These are phyloP conservation scores for Incurvaria masculella DNA, from an alignment of 2,888 invertebrate species.

Conservation along the genomic window DNA sequence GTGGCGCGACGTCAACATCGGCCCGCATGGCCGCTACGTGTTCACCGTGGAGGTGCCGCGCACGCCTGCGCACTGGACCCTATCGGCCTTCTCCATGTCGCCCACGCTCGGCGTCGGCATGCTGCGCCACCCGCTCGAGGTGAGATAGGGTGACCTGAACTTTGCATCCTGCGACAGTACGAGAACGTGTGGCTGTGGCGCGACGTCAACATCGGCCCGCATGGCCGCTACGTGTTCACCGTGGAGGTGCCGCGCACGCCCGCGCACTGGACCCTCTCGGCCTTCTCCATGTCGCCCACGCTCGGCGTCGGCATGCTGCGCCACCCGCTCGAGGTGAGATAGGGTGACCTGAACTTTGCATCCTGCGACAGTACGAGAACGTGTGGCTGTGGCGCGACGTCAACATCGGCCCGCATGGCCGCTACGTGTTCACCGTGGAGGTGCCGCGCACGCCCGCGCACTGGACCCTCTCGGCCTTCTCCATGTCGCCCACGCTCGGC, in stretches of 20 bases:
- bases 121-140: slow-evolving; percentile 72
- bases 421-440: slow-evolving; percentile 80
- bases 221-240: slow-evolving; percentile 84
- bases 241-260: slow-evolving; percentile 80
- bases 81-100: slow-evolving; percentile 90
- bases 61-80: slow-evolving; percentile 87
- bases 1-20: slow-evolving; percentile 92
- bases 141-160: too few relatives aligned
- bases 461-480: slow-evolving; percentile 93
- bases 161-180: slow-evolving; percentile 86
- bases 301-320: slow-evolving; percentile 85
- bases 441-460: slow-evolving; percentile 83
- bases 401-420: slow-evolving; percentile 88
- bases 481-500: slow-evolving; percentile 82
- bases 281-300: slow-evolving; percentile 85
- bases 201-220: slow-evolving; percentile 89
- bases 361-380: slow-evolving; percentile 89
- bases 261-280: slow-evolving; percentile 91
- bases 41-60: slow-evolving; percentile 84
- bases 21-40: slow-evolving; percentile 84
- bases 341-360: too few relatives aligned
- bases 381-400: slow-evolving; percentile 95
- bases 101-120: slow-evolving; percentile 85
- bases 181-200: slow-evolving; percentile 96
- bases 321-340: slow-evolving; percentile 74